These are phyloP conservation scores for Leptogaster cylindrica DNA, from an alignment of 2,888 invertebrate species.

Conservation along the genomic window DNA sequence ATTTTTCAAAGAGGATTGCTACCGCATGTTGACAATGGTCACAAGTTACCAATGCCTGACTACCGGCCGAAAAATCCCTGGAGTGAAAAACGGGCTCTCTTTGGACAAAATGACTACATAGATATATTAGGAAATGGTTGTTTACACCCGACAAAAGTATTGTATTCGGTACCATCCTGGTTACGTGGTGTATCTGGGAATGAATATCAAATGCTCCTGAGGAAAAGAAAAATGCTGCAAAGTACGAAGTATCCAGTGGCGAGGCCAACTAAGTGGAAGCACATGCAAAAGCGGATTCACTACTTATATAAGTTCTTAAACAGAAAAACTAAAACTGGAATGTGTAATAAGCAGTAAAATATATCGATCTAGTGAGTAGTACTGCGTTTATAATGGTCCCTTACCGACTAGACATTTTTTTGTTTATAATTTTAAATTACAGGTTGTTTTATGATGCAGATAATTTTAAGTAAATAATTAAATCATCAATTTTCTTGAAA, in stretches of 20 bases:
- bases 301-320: conserved; percentile 81
- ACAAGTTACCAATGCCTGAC: conserved; percentile 69
- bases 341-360: neutral
- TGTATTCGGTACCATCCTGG: conserved; percentile 89
- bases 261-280: conserved; percentile 79
- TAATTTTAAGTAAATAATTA: too few relatives aligned
- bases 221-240: conserved; percentile 73
- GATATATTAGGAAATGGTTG: conserved; percentile 89
- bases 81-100: conserved; percentile 78
- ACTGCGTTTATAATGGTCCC: too few relatives aligned
- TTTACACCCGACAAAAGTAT: conserved; percentile 80
- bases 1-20: conserved; percentile 72
- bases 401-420: too few relatives aligned
- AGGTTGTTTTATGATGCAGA: too few relatives aligned
- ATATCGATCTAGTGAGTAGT: too few relatives aligned
- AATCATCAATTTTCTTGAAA: too few relatives aligned
- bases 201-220: conserved; percentile 75
- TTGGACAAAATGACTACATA: conserved; percentile 97
- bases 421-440: too few relatives aligned
- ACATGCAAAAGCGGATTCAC: conserved; percentile 74
- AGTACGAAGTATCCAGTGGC: conserved; percentile 66
- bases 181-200: conserved; percentile 85
- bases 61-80: conserved; percentile 78
- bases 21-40: conserved; percentile 69
- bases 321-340: conserved; percentile 76